Base-by-base conservation (phyloP, 2,888 invertebrate genomes). In the Calameuta idolon region DNA sequence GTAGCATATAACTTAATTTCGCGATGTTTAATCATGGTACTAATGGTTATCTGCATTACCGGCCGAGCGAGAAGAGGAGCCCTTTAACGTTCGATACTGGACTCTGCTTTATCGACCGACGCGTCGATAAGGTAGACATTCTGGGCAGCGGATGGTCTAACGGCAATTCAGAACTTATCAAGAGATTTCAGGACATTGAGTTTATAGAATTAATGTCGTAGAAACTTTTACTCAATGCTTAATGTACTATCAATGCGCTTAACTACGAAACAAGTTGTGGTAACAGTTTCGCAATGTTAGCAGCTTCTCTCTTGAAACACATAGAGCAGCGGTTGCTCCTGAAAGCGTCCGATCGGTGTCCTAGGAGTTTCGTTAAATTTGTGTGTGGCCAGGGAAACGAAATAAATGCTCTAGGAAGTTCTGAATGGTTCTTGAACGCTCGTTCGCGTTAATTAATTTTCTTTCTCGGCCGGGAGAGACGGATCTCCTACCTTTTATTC, bases 61-160 rank as follows among this genome's bases (percentile, higher is more conserved):
- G 55, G 23, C 55, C 55, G 55, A 55, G 55, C 2, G 55, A 55
- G 2, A 55, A 55, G 9, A 23, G 55, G 9, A 1, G 23, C 23
- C 15, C 23, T 9, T 1, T 0, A 2, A 2, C 2, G 9, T 2
- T 23, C 9, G 5, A 9, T 9, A 2, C 0, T 2, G 40, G 2
- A 23, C 15, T 40, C 40, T 40, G 2, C 15, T 23, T 55, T 55
- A 55, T 3, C 23, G 23, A 9, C 9, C 2, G 0, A 0, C 2
- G 9, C 2, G 23, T 55, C 55, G 55, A 2, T 55, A 55, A 55
- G 2, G 0, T 23, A 55, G 55, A 15, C 9, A 23, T 55, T 23
- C 2, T 23, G 55, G 55, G 23, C 55, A 55, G 23, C 15, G 23
- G 9, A 1, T 23, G 55, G 9, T 55, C 9, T 55, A 55, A 23